Base-by-base conservation (phyloP, 2,797 vertebrate species). In the Chromobotia macracanthus region DNA sequence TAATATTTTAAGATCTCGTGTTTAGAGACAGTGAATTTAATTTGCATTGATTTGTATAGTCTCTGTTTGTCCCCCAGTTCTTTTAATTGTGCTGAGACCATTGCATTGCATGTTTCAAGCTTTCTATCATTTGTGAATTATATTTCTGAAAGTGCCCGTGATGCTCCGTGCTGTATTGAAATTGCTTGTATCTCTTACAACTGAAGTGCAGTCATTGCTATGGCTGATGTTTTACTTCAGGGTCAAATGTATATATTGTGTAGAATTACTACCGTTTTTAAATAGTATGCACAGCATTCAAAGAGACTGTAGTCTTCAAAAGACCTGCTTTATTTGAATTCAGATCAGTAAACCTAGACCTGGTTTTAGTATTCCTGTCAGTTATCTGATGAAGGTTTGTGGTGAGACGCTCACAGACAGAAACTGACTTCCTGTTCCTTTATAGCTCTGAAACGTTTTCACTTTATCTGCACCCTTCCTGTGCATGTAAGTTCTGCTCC, bases 391-490 rank as follows among this genome's bases (percentile, higher is more conserved):
- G 41, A 7, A 35, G 68, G 60, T 74, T 78, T 87, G 88, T 86
- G 89, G 87, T 88, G 80, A 88, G 73, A 83, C 71, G 64, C 80
- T 31, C 31, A 31, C 31, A 31, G 31, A 31, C 31, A 31, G 31
- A 82, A 88, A 41, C 84, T 86, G 84, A 91, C 90, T 89, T 93
- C 91, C 92, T 92, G 89, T 84, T 91, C 88, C 89, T 81, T 83
- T 64, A 51, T 60, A 70, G 63, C 61, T 64, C 53, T 78, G 38
- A 60, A 63, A 64, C 23, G n/a, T 21, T 72, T 58, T 46, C 66
- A 72, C 86, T 84, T 82, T 48, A 87, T 77, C 51, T 0, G 18
- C 31, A 31, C 31, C 25, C 7, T 56, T 69, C 2, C 19, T 1
- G 35, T 28, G 6, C 38, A 31, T 31, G 31, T 31, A 31, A 31